A percentile compares a stretch with the other conserved stretches of the same genome.
These are phyloP conservation scores for Electrophaes corylata DNA, from an alignment of 2,888 invertebrate genomes.

Conservation along the genomic window DNA sequence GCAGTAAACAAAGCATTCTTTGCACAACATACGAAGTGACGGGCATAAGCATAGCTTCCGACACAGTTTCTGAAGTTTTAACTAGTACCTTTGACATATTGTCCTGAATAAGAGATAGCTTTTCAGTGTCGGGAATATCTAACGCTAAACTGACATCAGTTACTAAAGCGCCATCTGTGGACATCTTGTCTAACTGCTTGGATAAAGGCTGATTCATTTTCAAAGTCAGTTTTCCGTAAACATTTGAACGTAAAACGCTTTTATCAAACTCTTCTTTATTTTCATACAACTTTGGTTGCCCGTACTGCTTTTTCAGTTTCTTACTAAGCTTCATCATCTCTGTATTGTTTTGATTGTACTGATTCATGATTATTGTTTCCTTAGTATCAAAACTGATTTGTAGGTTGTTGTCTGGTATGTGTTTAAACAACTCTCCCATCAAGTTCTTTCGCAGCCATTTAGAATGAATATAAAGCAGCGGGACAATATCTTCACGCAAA, in stretches of 20 bases:
- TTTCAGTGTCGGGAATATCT: conserved; percentile 58
- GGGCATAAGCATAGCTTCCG: conserved; percentile 78
- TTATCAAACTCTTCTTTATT: conserved; percentile 57
- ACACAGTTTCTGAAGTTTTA: conserved; percentile 26
- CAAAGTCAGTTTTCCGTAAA: conserved; percentile 56
- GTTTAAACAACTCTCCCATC: conserved; percentile 60
- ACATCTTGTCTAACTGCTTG: conserved; percentile 56
- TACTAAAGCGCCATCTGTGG: conserved; percentile 41
- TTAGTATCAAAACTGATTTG: conserved; percentile 45
- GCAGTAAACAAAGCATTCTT: conserved; percentile 61
- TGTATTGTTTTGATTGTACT: conserved; percentile 52
- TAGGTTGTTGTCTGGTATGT: conserved; percentile 45
- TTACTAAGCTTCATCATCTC: conserved; percentile 64
- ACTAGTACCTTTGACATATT: conserved; percentile 47
- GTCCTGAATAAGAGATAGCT: conserved; percentile 47
- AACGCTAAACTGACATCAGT: conserved; percentile 55
- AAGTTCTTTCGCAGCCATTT: conserved; percentile 90
- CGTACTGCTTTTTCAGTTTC: conserved; percentile 66
- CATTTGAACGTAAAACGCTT: conserved; percentile 46
- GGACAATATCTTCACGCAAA: conserved; percentile 80
- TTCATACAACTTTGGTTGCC: conserved; percentile 68
- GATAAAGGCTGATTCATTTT: conserved; percentile 62
- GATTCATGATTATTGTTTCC: conserved; percentile 43
- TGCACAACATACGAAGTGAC: conserved; percentile 81
- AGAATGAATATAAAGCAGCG: conserved; percentile 87